phyloP scores from a whole-genome alignment of 2,113 vertebrate species.

The Rostratula benghalensis region DNA sequence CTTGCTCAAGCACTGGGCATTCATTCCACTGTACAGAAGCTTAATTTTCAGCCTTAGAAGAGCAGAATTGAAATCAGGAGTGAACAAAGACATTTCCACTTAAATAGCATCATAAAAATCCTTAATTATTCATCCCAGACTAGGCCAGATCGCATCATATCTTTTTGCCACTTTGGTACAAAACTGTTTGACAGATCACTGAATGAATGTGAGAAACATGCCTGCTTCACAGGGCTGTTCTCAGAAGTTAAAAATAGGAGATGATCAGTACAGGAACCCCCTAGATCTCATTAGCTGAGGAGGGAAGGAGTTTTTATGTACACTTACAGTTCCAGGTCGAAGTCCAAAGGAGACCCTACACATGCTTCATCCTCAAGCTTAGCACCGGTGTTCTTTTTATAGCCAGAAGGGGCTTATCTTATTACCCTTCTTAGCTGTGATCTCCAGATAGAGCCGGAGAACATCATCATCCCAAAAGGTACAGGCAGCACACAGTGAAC shows the following conservation, averaged over 20 bases:
- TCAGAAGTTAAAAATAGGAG: background rate
- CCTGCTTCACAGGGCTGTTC: background rate
- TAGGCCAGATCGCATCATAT: background rate
- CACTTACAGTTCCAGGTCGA: background rate
- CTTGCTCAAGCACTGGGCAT: background rate
- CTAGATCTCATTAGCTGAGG: background rate
- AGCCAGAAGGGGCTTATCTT: slow-evolving; percentile 48
- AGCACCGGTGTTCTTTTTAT: slow-evolving; percentile 36
- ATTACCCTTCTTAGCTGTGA: slow-evolving; percentile 47
- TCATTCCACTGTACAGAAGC: background rate
- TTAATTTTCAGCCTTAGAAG: background rate
- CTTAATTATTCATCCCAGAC: background rate
- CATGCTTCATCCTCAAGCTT: background rate
- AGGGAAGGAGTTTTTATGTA: background rate
- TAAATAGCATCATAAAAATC: background rate
- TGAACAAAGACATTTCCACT: background rate
- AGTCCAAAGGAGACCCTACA: background rate
- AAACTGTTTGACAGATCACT: background rate
- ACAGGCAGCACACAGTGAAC: background rate
- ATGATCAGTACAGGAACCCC: background rate
- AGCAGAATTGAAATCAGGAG: background rate
- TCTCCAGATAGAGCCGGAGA: background rate
- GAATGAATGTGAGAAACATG: background rate
- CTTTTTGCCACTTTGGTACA: background rate
- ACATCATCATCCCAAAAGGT: background rate